Percentiles rank a stretch among this genome's conserved stretches.
Conservation (phyloP, 2,113 vertebrate genomes). For the Heterotilapia buettikoferi region DNA sequence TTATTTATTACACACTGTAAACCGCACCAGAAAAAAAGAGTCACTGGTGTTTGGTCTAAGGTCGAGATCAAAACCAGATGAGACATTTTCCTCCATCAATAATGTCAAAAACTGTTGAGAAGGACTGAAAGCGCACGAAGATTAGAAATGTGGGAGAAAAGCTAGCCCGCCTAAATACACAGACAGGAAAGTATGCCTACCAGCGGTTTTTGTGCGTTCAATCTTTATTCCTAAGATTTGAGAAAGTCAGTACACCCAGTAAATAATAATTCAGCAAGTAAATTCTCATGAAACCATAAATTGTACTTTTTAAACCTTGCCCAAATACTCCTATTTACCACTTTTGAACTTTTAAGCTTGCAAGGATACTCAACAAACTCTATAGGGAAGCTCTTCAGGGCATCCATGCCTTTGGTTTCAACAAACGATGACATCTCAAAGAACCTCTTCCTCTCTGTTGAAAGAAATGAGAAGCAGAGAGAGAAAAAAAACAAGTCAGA, state of each 20-base stretch:
- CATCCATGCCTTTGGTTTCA: constrained; percentile 89
- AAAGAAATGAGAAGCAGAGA: neutral
- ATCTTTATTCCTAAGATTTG: neutral
- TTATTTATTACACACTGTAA: neutral
- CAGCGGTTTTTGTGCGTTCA: neutral
- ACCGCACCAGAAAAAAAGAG: neutral
- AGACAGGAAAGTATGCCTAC: neutral
- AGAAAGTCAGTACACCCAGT: neutral
- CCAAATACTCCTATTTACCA: neutral
- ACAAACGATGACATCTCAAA: constrained; percentile 92
- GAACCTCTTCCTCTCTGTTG: constrained; percentile 79
- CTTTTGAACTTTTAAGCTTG: neutral
- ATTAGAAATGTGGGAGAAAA: neutral
- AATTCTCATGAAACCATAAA: neutral
- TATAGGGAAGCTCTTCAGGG: constrained; percentile 78
- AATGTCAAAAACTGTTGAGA: neutral
- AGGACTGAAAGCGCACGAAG: neutral
- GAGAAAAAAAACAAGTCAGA: neutral
- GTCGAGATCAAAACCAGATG: neutral
- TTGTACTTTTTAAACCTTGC: neutral
- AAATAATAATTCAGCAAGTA: neutral
- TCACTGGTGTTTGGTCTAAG: neutral
- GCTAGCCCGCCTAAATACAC: neutral
- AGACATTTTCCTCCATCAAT: neutral
- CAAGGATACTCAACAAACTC: constrained; percentile 91